Conservation (phyloP, 1,140 invertebrate genomes). For the Brachionus rotundiformis region DNA sequence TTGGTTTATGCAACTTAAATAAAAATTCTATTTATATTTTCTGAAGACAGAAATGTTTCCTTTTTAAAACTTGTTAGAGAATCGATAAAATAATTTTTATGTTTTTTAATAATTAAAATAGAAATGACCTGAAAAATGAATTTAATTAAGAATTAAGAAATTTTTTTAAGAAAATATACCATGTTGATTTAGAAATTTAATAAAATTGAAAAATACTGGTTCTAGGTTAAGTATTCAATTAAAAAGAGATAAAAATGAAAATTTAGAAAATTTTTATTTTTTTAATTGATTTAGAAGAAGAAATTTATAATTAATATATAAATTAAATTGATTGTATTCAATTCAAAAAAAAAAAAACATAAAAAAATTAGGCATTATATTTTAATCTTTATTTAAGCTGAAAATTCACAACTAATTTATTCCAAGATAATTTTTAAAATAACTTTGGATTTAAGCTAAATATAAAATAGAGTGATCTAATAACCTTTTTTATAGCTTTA, state of each 20-base stretch:
- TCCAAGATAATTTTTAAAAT: background rate
- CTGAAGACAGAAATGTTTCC: too few relatives aligned
- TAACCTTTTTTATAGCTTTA: background rate
- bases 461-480: background rate
- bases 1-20: too few relatives aligned
- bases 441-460: slow-evolving; percentile 2
- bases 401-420: slow-evolving; percentile 8
- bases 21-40: too few relatives aligned
- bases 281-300: background rate
- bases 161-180: too few relatives aligned
- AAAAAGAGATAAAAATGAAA: background rate
- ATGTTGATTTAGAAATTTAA: too few relatives aligned
- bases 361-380: background rate
- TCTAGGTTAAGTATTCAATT: too few relatives aligned
- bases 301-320: background rate
- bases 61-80: too few relatives aligned
- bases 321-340: slow-evolving; percentile 2
- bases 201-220: too few relatives aligned
- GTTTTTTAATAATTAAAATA: too few relatives aligned
- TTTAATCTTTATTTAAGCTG: background rate
- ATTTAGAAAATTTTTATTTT: background rate
- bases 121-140: too few relatives aligned
- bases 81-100: too few relatives aligned
- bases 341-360: background rate
- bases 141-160: too few relatives aligned